Conservation (phyloP, 2,888 invertebrate species). For the Cosmia pyralina region DNA sequence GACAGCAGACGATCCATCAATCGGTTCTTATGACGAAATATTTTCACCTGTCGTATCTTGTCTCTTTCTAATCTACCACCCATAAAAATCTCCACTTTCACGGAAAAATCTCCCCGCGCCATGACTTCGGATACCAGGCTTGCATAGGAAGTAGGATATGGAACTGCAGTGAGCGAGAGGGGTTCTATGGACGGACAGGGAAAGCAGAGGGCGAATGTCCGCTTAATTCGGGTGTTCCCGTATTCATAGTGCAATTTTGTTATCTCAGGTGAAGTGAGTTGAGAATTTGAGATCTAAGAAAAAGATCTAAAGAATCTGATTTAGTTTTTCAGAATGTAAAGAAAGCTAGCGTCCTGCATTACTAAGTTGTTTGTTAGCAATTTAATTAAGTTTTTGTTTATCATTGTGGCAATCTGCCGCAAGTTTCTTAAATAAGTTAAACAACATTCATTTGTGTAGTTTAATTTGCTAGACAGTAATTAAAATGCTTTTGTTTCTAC, state of each 20-base stretch:
- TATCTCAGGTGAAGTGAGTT: conserved; percentile 29
- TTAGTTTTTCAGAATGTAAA: conserved; percentile 28
- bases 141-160: conserved; percentile 58
- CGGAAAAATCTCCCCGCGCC: conserved; percentile 82
- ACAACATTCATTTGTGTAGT: conserved; percentile 1
- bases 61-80: conserved; percentile 44
- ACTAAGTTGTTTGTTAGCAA: conserved; percentile 38
- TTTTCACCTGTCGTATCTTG: conserved; percentile 8
- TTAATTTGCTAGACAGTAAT: conserved; percentile 3
- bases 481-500: conserved; percentile 6
- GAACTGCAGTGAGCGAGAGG: conserved; percentile 45
- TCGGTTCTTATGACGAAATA: conserved; percentile 7
- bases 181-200: conserved; percentile 33
- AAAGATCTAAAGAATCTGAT: conserved; percentile 30
- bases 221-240: conserved; percentile 49
- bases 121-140: conserved; percentile 76
- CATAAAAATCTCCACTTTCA: conserved; percentile 66
- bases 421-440: conserved; percentile 36
- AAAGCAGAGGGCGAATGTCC: conserved; percentile 52
- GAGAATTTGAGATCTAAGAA: too few relatives aligned
- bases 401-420: conserved; percentile 16
- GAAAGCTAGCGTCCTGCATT: conserved; percentile 26
- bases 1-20: conserved; percentile 25
- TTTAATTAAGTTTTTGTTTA: conserved; percentile 38
- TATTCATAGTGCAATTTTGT: conserved; percentile 45